Percentiles rank a stretch among this genome's conserved stretches.
These are phyloP conservation scores for Caenorhabditis briggsae DNA, from an alignment of 1,140 invertebrate species.

Conservation along the genomic window DNA sequence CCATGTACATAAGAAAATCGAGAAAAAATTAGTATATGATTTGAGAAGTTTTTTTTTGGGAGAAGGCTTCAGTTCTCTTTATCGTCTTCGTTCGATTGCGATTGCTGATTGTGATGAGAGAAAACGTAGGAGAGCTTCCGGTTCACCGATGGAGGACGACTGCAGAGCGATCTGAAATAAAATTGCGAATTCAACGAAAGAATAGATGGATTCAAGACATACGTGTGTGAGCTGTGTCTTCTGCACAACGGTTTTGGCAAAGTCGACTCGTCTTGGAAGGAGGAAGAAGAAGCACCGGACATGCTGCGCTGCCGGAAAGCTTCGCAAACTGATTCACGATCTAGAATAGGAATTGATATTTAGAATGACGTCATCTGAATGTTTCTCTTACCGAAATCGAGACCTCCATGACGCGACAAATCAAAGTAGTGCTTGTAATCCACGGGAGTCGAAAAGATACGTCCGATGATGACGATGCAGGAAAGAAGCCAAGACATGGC, in stretches of 20 bases:
- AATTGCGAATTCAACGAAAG: neutral
- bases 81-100: slow-evolving; percentile 17
- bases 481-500: slow-evolving; percentile 64
- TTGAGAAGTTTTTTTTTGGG: neutral
- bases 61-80: neutral
- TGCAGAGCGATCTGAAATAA: slow-evolving; percentile 5
- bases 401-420: slow-evolving; percentile 27
- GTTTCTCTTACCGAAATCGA: slow-evolving; percentile 31
- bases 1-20: slow-evolving; percentile 7
- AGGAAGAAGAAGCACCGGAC: slow-evolving; percentile 57
- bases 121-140: slow-evolving; percentile 57
- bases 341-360: neutral
- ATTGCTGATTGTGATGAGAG: slow-evolving; percentile 27
- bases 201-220: neutral
- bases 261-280: slow-evolving; percentile 58
- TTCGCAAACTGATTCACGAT: slow-evolving; percentile 27
- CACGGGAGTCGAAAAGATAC: slow-evolving; percentile 62
- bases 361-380: neutral
- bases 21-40: neutral
- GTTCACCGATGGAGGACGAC: slow-evolving; percentile 54
- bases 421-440: slow-evolving; percentile 64
- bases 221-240: slow-evolving; percentile 57
- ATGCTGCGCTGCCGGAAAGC: slow-evolving; percentile 56
- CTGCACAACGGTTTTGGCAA: slow-evolving; percentile 65
- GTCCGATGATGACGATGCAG: slow-evolving; percentile 64